Conservation (phyloP, 2,113 vertebrate species). For the Centrocercus urophasianus region DNA sequence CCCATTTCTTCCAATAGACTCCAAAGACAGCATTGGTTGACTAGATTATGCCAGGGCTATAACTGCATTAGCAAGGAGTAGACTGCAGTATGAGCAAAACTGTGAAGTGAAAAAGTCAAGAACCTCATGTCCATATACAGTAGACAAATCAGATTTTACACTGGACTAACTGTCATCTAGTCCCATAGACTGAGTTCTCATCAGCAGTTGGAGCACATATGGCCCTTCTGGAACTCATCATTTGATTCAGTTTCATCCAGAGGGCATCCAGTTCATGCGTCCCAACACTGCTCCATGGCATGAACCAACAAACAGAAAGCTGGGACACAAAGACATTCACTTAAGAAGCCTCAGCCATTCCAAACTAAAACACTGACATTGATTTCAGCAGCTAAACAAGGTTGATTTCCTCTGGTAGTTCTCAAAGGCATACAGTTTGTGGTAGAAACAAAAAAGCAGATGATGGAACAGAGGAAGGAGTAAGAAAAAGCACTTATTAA, state of each 20-base stretch:
- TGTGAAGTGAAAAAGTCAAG: neutral
- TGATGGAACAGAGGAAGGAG: neutral
- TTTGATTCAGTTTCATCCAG: neutral
- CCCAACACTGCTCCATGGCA: neutral
- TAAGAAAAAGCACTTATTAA: neutral
- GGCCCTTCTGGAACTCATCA: neutral
- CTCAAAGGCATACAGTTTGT: neutral
- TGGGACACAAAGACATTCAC: neutral
- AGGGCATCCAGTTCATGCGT: neutral
- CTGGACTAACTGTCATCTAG: neutral
- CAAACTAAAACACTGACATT: neutral
- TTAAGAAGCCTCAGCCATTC: neutral
- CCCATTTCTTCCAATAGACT: neutral
- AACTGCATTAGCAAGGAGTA: neutral
- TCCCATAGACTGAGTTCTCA: neutral
- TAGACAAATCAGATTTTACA: neutral
- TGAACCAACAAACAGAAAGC: neutral
- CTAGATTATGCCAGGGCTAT: neutral
- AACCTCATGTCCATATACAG: neutral
- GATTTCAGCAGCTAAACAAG: neutral
- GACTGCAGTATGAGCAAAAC: neutral
- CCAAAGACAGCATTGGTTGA: neutral
- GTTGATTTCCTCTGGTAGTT: neutral
- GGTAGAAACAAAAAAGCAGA: neutral
- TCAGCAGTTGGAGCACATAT: neutral